phyloP scores from a whole-genome alignment of 2,797 vertebrate genomes.

The Nyctalus aviator region DNA sequence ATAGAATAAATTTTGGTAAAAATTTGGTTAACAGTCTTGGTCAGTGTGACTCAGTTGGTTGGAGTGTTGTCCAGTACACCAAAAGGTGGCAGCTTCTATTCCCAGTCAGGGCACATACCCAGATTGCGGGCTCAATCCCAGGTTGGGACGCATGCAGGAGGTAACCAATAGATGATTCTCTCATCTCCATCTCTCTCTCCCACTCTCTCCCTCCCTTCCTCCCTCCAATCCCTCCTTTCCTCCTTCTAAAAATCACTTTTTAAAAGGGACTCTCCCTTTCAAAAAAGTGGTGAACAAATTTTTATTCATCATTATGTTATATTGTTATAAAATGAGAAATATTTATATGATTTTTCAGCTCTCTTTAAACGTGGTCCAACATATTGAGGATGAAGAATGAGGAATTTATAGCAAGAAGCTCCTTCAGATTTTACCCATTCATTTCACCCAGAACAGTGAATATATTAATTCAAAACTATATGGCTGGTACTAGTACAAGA shows the following conservation, averaged over 20 bases:
- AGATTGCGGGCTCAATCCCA: not conserved
- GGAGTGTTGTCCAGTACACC: not conserved
- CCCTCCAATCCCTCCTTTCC: not conserved
- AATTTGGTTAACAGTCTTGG: not conserved
- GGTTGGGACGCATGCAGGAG: not conserved
- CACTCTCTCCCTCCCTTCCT: no score
- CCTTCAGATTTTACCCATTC: not conserved
- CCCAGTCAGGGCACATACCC: not conserved
- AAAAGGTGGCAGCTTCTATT: not conserved
- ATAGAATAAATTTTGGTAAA: not conserved
- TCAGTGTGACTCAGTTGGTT: not conserved
- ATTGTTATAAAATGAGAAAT: conserved; percentile 25
- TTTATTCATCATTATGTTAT: not conserved
- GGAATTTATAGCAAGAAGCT: not conserved
- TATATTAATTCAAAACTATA: not conserved
- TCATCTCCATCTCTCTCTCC: not conserved
- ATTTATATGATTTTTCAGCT: not conserved
- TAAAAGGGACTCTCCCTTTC: not conserved
- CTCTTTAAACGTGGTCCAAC: not conserved
- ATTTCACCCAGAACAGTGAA: not conserved
- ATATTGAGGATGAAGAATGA: not conserved
- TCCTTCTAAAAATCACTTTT: not conserved
- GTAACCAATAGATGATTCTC: not conserved
- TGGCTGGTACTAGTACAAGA: not conserved
- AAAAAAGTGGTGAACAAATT: not conserved